Base-by-base conservation (phyloP, 2,797 vertebrate species). In the Danionella dracula region DNA sequence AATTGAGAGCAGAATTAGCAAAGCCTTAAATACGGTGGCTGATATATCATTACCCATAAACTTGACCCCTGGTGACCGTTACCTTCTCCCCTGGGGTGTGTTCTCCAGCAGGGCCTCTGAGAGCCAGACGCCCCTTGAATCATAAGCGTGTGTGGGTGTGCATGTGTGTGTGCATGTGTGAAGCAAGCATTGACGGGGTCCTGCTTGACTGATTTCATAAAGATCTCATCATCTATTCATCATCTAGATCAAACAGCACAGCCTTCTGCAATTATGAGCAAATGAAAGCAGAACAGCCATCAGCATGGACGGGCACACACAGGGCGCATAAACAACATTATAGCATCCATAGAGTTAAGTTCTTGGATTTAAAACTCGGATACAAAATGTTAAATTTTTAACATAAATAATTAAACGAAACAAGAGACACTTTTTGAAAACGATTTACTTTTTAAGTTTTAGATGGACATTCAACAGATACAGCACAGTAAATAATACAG, bases 171-270 rank as follows among this genome's bases (percentile, higher is more conserved):
- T 27, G 23, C 6, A 27, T 27, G 23, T 27, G 23, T 27, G 23
- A 27, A 27, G 23, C 23, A 27, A 6, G 32, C 32, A 11, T 17
- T 13, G 23, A 32, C 23, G 1, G 23, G 80, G 81, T 88, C 90
- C 88, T 93, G 94, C 92, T 93, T 93, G 91, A 95, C 88, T 84
- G 94, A 89, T 98, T 95, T 92, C 92, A 93, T 94, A 94, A 96
- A 98, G 98, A 99, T 93, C 94, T 93, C 97, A 99, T 98, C 96
- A 95, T 91, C 88, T 94, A 93, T 94, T 98, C 95, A 95, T 98
- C 94, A 92, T 91, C 86, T 91, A 94, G 93, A 98, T 98, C 95
- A 99, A 98, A 98, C 92, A 95, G 80, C 89, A 90, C 62, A 50
- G 84, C 85, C 76, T 84, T 71, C 76, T 86, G 93, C 92, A 92